Evolutionary conservation across 2,797 vertebrate species (phyloP).

Genomic region (Falco novaeseelandiae): DNA sequence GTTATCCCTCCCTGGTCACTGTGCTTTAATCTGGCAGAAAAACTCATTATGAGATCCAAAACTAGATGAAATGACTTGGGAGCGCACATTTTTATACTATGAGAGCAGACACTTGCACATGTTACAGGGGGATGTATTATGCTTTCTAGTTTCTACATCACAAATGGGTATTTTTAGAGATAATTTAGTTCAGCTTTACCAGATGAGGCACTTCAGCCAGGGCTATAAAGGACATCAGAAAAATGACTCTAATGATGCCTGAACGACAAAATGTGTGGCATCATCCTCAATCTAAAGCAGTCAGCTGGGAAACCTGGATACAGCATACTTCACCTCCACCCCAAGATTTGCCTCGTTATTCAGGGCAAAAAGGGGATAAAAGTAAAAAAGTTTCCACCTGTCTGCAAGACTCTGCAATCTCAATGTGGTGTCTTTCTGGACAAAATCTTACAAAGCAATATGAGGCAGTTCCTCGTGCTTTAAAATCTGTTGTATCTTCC

Average conservation of each 20-base stretch:
- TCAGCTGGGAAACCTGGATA: background rate
- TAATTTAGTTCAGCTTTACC: background rate
- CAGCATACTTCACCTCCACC: fast-evolving
- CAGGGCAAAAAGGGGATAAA: background rate
- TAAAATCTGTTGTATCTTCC: background rate
- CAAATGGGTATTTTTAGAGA: background rate
- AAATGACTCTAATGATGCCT: background rate
- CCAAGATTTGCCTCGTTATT: background rate
- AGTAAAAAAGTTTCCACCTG: background rate
- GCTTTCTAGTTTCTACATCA: background rate
- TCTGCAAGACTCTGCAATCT: background rate
- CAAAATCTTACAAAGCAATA: background rate
- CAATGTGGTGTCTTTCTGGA: background rate
- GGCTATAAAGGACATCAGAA: background rate
- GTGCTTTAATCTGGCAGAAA: background rate
- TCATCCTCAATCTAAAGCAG: background rate
- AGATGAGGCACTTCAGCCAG: background rate
- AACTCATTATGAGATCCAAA: background rate
- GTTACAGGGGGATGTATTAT: background rate
- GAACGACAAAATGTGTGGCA: background rate
- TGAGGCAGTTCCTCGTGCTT: background rate
- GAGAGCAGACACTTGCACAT: background rate
- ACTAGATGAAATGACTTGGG: background rate
- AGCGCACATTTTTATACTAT: background rate
- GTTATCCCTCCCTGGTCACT: background rate